These are phyloP conservation scores for Uloborus plumipes DNA, from an alignment of 2,888 invertebrate species.

Conservation along the genomic window DNA sequence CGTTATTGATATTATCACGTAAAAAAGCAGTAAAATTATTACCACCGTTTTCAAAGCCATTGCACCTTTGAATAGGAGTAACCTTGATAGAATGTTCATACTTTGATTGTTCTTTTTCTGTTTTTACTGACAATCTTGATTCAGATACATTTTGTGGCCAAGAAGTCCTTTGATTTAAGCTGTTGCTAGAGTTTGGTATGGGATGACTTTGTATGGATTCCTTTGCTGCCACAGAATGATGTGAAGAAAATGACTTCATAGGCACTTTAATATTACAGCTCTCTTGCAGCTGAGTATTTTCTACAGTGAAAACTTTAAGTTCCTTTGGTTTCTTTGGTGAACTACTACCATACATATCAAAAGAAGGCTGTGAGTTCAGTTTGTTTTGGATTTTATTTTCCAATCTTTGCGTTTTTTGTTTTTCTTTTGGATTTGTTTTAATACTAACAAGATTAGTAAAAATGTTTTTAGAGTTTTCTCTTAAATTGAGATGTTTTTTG, in stretches of 20 bases:
- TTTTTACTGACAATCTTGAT: neutral
- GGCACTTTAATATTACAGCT: slow-evolving; percentile 19
- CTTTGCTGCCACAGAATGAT: neutral
- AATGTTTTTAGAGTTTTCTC: slow-evolving; percentile 35
- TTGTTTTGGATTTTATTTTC: neutral
- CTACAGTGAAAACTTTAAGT: slow-evolving; percentile 29
- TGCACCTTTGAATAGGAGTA: slow-evolving; percentile 65
- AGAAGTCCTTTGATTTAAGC: neutral
- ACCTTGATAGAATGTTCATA: slow-evolving; percentile 64
- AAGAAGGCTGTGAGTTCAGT: slow-evolving; percentile 1
- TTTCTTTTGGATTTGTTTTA: slow-evolving; percentile 27
- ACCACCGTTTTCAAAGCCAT: neutral
- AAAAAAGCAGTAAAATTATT: neutral
- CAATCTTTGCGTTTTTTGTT: slow-evolving; percentile 10
- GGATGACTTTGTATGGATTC: neutral
- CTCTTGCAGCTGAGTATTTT: slow-evolving; percentile 13
- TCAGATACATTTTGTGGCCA: too few relatives aligned
- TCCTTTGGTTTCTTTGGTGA: slow-evolving; percentile 30
- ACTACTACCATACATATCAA: slow-evolving; percentile 54
- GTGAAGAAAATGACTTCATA: slow-evolving; percentile 42
- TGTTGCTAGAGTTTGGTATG: too few relatives aligned
- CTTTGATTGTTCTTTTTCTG: slow-evolving; percentile 46
- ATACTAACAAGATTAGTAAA: slow-evolving; percentile 45
- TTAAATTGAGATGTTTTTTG: neutral
- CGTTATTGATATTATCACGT: neutral